Evolutionary conservation across 2,888 invertebrate species (phyloP).

Genomic region (Leptinotarsa haldemani): DNA sequence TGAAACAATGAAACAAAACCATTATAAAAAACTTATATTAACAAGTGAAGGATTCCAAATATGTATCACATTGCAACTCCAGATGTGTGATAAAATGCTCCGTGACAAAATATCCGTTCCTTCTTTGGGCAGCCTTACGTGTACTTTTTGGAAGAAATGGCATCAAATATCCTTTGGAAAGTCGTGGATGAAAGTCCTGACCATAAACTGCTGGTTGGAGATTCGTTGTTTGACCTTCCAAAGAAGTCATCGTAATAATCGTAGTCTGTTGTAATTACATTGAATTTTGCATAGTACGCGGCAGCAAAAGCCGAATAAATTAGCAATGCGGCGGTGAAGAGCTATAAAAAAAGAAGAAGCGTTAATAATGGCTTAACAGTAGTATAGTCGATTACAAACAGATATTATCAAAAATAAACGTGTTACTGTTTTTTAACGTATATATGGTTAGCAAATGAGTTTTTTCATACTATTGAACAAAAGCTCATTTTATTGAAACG

Average conservation of each 20-base stretch:
- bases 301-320: constrained; percentile 89
- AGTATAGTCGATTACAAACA: constrained; percentile 9
- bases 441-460: too few species aligned
- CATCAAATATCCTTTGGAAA: constrained; percentile 77
- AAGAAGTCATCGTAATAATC: constrained; percentile 77
- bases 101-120: constrained; percentile 15
- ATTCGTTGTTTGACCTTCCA: constrained; percentile 71
- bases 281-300: constrained; percentile 89
- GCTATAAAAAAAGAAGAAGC: constrained; percentile 65
- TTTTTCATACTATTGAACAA: too few species aligned
- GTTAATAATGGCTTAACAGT: constrained; percentile 28
- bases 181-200: constrained; percentile 72
- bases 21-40: constrained; percentile 14
- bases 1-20: constrained; percentile 1
- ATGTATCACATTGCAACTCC: neutral
- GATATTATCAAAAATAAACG: neutral
- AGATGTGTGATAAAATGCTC: neutral
- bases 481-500: too few species aligned
- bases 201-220: constrained; percentile 60
- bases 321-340: constrained; percentile 82
- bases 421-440: neutral
- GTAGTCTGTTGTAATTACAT: constrained; percentile 83
- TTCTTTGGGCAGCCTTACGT: constrained; percentile 51
- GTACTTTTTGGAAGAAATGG: constrained; percentile 67
- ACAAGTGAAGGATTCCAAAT: constrained; percentile 16